These are phyloP conservation scores for Drosophila formosana DNA, from an alignment of 2,888 invertebrate genomes.

Conservation along the genomic window DNA sequence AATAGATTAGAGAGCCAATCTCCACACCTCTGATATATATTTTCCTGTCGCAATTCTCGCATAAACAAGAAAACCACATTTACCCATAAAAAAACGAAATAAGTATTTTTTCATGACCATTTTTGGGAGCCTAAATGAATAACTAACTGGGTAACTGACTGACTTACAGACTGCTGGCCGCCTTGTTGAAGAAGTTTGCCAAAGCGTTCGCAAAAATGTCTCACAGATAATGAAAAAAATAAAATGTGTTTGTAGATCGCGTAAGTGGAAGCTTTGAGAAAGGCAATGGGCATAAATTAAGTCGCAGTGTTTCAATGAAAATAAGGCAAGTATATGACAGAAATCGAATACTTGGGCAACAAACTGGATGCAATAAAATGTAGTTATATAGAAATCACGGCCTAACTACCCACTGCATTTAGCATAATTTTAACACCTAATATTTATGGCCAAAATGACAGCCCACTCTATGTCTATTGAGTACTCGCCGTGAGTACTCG, in stretches of 20 bases:
- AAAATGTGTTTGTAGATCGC: constrained; percentile 21
- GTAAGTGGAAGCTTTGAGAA: constrained; percentile 49
- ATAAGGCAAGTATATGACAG: constrained; percentile 21
- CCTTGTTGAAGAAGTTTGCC: constrained; percentile 57
- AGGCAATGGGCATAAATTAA: constrained; percentile 53
- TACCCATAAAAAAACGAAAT: constrained; percentile 57
- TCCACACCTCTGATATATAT: constrained; percentile 6
- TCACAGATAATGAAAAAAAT: constrained; percentile 30
- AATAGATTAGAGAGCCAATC: not conserved
- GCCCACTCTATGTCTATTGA: constrained; percentile 43
- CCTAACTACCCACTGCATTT: constrained; percentile 60
- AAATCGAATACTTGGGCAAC: constrained; percentile 33
- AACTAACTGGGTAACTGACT: constrained; percentile 49
- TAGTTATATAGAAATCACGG: constrained; percentile 46
- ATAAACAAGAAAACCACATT: constrained; percentile 71
- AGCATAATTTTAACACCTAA: constrained; percentile 70
- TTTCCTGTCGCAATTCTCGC: constrained; percentile 43
- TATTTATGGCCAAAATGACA: constrained; percentile 65
- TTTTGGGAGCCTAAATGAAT: constrained; percentile 65
- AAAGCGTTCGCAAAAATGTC: constrained; percentile 43
- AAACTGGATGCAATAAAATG: constrained; percentile 52
- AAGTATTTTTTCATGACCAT: constrained; percentile 62
- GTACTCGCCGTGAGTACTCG: constrained; percentile 31
- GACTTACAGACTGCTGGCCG: constrained; percentile 41
- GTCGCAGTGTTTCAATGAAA: constrained; percentile 46